Evolutionary conservation across 2,888 invertebrate species (phyloP), one percentile per base, ranked within the genome.

Genomic region (Dasypogon diadema): DNA sequence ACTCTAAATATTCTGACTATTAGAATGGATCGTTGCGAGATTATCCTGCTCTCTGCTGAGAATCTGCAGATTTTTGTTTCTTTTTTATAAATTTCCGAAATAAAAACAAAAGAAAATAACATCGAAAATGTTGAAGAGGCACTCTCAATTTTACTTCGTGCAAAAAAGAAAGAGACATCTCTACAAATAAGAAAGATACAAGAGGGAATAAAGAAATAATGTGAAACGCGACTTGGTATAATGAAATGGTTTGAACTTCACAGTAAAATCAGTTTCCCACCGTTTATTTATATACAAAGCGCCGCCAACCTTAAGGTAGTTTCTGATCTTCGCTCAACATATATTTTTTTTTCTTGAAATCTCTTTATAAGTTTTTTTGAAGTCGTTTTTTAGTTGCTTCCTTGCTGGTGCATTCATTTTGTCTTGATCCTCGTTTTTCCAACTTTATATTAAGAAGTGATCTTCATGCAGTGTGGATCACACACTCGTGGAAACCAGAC

Each of bases 221-320:
- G 48, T 76, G 74, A 76, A 70, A 74, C 56, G 51, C 54, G 72
- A 68, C 72, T 75, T 75, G 72, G 65, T 73, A 77, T 75, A 77
- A 77, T 77, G 74, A 77, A 77, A 77, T 74, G 77, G 73, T 77
- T 77, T 75, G 77, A 77, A 75, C 77, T 73, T 77, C 77, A 68
- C 65, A 74, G 63, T 46, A 77, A 77, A 77, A 77, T 77, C 77
- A 77, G 54, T 72, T 77, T 77, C 77, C 77, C 77, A 77, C 77
- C 75, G 73, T 77, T 77, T 75, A 74, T 77, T 77, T 77, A 72
- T 65, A 73, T 63, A 77, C 63, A 76, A 48, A 74, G 73, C 73
- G 73, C 73, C 73, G 73, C 56, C 73, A 55, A 56, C 73, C 56
- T 56, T 30, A 73, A 63, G 73, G 56, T 73, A 73, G 55, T 56